A percentile compares a stretch with the other conserved stretches of the same genome.
Evolutionary conservation across 2,113 vertebrate species (phyloP).

Genomic region (Cricetomys ansorgei): DNA sequence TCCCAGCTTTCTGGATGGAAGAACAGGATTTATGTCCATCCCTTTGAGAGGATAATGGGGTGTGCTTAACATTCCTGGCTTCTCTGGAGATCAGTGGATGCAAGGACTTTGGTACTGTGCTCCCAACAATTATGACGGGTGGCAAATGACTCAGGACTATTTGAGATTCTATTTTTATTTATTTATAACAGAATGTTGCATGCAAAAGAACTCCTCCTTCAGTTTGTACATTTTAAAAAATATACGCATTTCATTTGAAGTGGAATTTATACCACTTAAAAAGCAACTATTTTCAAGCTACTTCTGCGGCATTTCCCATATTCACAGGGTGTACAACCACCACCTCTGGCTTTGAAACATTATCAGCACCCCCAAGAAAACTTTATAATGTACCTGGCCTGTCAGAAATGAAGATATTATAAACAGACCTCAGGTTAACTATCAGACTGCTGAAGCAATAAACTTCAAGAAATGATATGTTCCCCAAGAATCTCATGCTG

Average conservation of each 20-base stretch:
- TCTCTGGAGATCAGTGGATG: background rate
- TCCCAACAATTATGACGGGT: background rate
- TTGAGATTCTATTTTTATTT: background rate
- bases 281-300: background rate
- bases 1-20: background rate
- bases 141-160: background rate
- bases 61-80: background rate
- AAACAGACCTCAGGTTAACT: background rate
- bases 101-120: background rate
- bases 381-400: background rate
- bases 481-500: background rate
- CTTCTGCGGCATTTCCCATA: background rate
- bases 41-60: background rate
- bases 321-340: background rate
- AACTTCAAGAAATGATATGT: background rate
- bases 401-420: background rate
- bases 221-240: background rate
- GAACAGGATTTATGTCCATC: background rate
- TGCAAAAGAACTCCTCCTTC: background rate
- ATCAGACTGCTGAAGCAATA: background rate
- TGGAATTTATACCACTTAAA: background rate
- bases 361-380: background rate
- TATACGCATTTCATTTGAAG: background rate
- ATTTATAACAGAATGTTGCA: background rate
- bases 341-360: background rate